Conservation (phyloP, 2,113 vertebrate genomes). For the Acanthisitta chloris region DNA sequence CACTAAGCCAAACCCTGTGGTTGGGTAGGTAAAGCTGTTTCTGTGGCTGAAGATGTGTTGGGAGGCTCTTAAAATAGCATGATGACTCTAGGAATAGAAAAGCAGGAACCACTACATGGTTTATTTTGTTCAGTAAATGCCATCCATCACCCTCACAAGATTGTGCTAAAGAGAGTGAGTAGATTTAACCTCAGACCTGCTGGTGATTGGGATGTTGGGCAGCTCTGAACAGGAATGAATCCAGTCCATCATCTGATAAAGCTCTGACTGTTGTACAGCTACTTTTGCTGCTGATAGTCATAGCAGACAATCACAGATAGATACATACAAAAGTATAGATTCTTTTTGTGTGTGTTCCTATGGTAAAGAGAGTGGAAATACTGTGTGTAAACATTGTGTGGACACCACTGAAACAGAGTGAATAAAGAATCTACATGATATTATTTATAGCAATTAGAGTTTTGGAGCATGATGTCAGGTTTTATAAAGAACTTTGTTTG, state of each 20-base stretch:
- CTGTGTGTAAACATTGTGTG: background rate
- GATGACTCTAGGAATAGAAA: background rate
- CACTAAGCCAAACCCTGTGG: background rate
- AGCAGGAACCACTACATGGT: background rate
- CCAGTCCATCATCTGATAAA: background rate
- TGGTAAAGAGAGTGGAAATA: background rate
- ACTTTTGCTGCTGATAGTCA: background rate
- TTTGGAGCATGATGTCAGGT: background rate
- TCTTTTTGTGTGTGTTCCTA: background rate
- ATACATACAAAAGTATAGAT: background rate
- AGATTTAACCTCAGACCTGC: background rate
- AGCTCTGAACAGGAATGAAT: background rate
- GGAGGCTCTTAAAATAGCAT: background rate
- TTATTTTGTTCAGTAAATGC: background rate
- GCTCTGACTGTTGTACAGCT: background rate
- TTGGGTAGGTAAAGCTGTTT: background rate
- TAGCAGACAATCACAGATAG: background rate
- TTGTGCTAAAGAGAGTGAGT: background rate
- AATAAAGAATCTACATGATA: background rate
- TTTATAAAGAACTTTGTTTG: background rate
- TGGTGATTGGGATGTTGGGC: background rate
- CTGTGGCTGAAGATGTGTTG: background rate
- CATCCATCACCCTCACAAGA: background rate
- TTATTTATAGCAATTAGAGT: background rate
- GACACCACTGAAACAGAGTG: background rate